phyloP scores from a whole-genome alignment of 1,140 invertebrate species.

The Drosophila parabipectinata region DNA sequence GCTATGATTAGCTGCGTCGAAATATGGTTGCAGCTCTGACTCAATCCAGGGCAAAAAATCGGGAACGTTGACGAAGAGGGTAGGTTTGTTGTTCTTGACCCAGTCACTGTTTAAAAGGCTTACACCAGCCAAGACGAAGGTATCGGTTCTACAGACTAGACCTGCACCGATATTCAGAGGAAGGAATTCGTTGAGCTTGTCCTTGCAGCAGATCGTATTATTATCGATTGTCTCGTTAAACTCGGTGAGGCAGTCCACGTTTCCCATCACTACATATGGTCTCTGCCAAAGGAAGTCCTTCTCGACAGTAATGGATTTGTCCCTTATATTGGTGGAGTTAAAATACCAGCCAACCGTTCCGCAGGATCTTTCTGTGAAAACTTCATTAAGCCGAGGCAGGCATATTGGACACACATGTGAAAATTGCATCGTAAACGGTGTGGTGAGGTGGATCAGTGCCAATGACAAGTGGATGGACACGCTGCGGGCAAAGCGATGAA shows the following conservation, averaged over 20 bases:
- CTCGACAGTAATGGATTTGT: no score
- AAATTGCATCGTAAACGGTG: neutral
- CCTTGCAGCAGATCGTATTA: neutral
- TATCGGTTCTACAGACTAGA: neutral
- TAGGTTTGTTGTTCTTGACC: no score
- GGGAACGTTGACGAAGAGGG: no score
- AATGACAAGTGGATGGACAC: neutral
- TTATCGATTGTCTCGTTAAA: no score
- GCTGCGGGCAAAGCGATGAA: neutral
- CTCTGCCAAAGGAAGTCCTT: neutral
- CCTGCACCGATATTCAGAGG: neutral
- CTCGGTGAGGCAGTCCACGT: neutral
- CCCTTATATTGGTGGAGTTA: neutral
- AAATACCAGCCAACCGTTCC: neutral
- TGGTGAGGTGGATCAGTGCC: neutral
- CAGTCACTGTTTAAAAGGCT: no score
- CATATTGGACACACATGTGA: neutral
- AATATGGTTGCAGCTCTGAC: no score
- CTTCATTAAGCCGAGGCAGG: neutral
- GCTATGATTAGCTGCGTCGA: no score
- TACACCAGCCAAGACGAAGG: no score
- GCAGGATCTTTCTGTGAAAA: neutral
- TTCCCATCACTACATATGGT: neutral
- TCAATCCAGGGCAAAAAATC: no score
- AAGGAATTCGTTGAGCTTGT: neutral